Percentiles rank a stretch among this genome's conserved stretches.
Evolutionary conservation across 1,140 invertebrate genomes (phyloP).

Genomic region (Akabosia matsudoensis): DNA sequence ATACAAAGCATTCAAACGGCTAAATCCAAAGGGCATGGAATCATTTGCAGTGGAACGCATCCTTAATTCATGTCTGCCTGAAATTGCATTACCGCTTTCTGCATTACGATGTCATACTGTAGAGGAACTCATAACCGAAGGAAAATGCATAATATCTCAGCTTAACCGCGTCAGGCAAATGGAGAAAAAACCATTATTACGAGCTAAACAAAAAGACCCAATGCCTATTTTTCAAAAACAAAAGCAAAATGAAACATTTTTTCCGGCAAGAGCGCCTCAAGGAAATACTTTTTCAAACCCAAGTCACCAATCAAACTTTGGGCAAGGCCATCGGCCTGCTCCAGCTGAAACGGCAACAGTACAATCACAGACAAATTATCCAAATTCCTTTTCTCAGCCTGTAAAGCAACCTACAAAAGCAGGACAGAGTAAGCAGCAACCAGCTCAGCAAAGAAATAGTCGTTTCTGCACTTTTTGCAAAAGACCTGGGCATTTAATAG

Average conservation of each 20-base stretch:
- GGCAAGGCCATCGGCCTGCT: background rate
- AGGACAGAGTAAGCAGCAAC: background rate
- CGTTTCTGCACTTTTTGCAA: background rate
- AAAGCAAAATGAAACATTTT: background rate
- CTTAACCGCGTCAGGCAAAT: background rate
- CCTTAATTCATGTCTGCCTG: constrained; percentile 1
- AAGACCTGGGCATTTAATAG: background rate
- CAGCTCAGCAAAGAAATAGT: background rate
- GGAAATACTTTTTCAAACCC: background rate
- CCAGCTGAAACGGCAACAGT: background rate
- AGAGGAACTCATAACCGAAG: background rate
- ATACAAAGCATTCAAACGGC: background rate
- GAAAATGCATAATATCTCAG: background rate
- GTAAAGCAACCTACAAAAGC: too few species aligned
- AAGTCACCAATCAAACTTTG: background rate
- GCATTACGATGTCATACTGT: background rate
- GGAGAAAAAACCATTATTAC: background rate
- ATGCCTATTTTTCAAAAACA: background rate
- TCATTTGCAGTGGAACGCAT: background rate
- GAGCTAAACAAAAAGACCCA: background rate
- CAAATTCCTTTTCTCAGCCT: too few species aligned
- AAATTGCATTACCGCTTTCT: background rate
- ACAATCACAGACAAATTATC: background rate
- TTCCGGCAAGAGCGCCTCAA: background rate
- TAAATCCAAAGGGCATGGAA: background rate